Base-by-base conservation (phyloP, 2,888 invertebrate species). In the Melanargia galathea region DNA sequence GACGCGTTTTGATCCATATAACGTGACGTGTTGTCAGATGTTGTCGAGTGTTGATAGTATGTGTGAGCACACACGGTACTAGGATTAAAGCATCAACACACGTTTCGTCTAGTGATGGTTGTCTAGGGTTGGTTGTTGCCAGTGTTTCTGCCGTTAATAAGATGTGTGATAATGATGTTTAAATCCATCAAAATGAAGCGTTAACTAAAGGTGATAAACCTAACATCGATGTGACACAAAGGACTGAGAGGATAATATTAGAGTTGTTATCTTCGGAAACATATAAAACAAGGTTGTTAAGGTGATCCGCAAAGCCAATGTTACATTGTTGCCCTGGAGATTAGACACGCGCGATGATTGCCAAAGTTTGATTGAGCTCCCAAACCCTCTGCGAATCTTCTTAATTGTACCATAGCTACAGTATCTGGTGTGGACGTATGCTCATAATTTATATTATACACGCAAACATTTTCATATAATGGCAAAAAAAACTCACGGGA, bases 331-430 rank as follows among this genome's bases (percentile, higher is more conserved):
- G 78, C 86, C 75, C 83, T 68, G 71, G 84, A 87, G 87, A 88
- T 86, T 84, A 86, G 86, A 84, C 84, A 84, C 83, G 82, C 83
- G 83, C 84, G 84, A 86, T 90, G 87, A 90, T 90, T 88, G 84
- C 82, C 75, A 86, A 90, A 90, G 81, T 90, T 90, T 90, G 89
- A 90, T 88, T 90, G 88, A 88, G 85, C 80, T 75, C 76, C 79
- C 46, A 59, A 82, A 86, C 83, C 86, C 86, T 86, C 88, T 84
- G 79, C 78, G 80, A 78, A 80, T 81, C 79, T 81, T 77, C 80
- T 33, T 45, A 20, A 57, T 45, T 45, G 33, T 43, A 43, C 43
- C 43, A n/a, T n/a, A 10, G n/a, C n/a, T n/a, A 16, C 7, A 16
- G 16, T 43, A 43, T 43, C 18, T 43, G 18, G 18, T 16, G 4